Evolutionary conservation across 2,888 invertebrate species (phyloP).

Genomic region (Petrophora chlorosata): DNA sequence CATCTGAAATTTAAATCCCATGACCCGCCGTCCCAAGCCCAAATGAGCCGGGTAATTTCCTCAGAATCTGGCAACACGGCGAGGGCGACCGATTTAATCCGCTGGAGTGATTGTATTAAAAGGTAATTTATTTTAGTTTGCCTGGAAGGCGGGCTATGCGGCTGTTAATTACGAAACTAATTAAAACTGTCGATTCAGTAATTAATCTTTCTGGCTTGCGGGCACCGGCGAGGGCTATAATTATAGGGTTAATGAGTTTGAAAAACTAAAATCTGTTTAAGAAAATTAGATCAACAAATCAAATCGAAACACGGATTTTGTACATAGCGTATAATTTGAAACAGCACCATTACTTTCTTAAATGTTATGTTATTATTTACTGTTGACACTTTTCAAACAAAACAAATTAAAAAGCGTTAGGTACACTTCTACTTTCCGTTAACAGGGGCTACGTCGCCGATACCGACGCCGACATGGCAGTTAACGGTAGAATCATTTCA

Average conservation of each 20-base stretch:
- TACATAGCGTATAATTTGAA: no score
- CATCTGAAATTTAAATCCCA: no score
- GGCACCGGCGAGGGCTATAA: conserved; percentile 31
- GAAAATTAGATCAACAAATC: conserved; percentile 1
- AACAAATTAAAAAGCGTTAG: no score
- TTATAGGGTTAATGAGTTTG: conserved; percentile 32
- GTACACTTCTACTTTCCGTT: no score
- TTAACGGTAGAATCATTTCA: no score
- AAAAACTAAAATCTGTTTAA: conserved; percentile 16
- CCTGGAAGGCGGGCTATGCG: conserved; percentile 63
- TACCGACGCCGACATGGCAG: no score
- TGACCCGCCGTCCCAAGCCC: no score
- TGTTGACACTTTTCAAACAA: no score
- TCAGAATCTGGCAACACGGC: conserved; percentile 22
- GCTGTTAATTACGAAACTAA: conserved; percentile 80
- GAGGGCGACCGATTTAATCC: conserved; percentile 57
- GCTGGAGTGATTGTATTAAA: conserved; percentile 73
- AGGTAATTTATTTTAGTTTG: conserved; percentile 78
- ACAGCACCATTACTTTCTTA: no score
- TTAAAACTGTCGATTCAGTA: conserved; percentile 80
- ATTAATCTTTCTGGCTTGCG: conserved; percentile 66
- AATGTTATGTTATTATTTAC: no score
- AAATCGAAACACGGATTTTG: not conserved
- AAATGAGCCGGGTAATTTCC: conserved; percentile 8
- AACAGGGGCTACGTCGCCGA: no score